Conservation (phyloP, 2,888 invertebrate species). For the Mesochorus sp. region DNA sequence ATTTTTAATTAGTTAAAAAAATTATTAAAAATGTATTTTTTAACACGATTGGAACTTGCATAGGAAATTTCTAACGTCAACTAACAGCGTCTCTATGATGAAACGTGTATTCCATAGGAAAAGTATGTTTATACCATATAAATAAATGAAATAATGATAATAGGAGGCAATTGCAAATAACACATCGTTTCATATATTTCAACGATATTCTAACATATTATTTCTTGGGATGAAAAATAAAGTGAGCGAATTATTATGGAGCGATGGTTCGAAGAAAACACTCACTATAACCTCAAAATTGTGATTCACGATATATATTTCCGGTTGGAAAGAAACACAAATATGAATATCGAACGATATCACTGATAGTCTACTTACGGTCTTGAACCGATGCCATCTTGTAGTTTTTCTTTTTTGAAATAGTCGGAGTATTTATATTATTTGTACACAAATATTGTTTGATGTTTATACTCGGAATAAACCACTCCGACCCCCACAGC, state of each 20-base stretch:
- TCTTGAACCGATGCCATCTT: slow-evolving; percentile 71
- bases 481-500: too few species aligned
- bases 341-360: neutral
- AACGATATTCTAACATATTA: neutral
- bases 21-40: too few species aligned
- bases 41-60: too few species aligned
- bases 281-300: slow-evolving; percentile 40
- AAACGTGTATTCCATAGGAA: neutral
- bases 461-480: slow-evolving; percentile 24
- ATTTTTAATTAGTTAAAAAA: neutral
- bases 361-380: slow-evolving; percentile 65
- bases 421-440: neutral
- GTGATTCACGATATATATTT: neutral
- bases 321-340: neutral
- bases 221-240: neutral
- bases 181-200: neutral
- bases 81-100: too few species aligned
- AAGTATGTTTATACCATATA: too few species aligned
- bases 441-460: slow-evolving; percentile 34
- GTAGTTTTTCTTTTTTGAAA: slow-evolving; percentile 7
- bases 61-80: too few species aligned
- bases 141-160: neutral
- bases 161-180: too few species aligned
- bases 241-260: neutral
- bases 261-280: slow-evolving; percentile 27